phyloP scores from a whole-genome alignment of 2,113 vertebrate species.

The Eurypyga helias region DNA sequence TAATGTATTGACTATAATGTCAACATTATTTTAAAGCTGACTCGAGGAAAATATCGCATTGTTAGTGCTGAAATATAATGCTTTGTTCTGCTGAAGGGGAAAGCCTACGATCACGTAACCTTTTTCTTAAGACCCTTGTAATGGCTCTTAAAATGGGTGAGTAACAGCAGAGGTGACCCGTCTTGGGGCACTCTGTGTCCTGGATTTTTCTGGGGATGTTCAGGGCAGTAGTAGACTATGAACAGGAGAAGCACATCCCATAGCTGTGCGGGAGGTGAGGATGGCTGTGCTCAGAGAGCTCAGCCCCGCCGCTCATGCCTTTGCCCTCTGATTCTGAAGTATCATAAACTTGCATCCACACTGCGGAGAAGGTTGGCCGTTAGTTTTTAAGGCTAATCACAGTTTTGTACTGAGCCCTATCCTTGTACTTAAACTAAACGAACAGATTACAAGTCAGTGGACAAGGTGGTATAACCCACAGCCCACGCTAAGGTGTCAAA shows the following conservation, averaged over 20 bases:
- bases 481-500: not conserved
- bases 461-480: not conserved
- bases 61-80: slow-evolving; percentile 31
- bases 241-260: not conserved
- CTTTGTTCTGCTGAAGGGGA: not conserved
- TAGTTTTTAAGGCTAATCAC: not conserved
- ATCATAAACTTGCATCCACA: too few species aligned
- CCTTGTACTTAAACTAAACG: not conserved
- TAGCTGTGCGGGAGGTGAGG: too few species aligned
- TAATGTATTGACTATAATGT: slow-evolving; percentile 46
- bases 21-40: slow-evolving; percentile 73
- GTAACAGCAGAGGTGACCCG: not conserved
- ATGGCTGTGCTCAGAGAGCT: not conserved
- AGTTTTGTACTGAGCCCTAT: fast-evolving
- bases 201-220: not conserved
- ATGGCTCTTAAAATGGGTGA: not conserved
- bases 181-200: not conserved
- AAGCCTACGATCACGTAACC: not conserved
- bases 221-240: not conserved
- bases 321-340: not conserved
- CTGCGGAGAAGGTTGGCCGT: not conserved
- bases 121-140: not conserved
- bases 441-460: not conserved
- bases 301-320: fast-evolving
- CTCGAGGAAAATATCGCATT: slow-evolving; percentile 50